Conservation (phyloP, 2,888 invertebrate genomes). For the Himalopsyche anomala region DNA sequence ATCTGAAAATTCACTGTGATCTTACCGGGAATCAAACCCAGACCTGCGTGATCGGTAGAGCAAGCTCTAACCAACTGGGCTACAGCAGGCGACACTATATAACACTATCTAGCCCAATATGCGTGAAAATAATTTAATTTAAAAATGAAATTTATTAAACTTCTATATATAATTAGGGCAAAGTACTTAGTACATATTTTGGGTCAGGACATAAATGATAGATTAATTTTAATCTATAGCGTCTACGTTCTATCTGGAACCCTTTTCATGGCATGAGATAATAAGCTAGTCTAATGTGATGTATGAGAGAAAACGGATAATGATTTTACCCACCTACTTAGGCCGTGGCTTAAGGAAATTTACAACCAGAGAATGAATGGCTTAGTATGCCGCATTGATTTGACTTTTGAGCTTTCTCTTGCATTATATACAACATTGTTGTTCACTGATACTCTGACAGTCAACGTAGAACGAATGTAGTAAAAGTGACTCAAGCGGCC, state of each 20-base stretch:
- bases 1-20: too few relatives aligned
- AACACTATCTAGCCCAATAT: too few relatives aligned
- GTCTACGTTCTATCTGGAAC: not conserved
- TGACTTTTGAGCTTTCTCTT: constrained; percentile 28
- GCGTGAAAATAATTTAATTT: too few relatives aligned
- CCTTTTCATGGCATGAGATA: not conserved
- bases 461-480: not conserved
- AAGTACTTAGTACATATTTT: too few relatives aligned
- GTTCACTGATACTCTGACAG: not conserved
- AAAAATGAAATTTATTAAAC: too few relatives aligned
- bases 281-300: not conserved
- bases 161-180: too few relatives aligned
- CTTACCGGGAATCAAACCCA: too few relatives aligned
- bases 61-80: too few relatives aligned
- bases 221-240: not conserved
- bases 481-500: constrained; percentile 20
- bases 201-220: too few relatives aligned
- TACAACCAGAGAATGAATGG: constrained; percentile 17
- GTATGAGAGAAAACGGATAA: constrained; percentile 24
- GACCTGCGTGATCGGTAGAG: too few relatives aligned
- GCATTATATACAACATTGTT: not conserved
- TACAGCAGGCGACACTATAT: too few relatives aligned
- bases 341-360: constrained; percentile 18
- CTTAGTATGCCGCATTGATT: constrained; percentile 14
- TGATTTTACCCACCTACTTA: not conserved